Evolutionary conservation across 1,140 invertebrate genomes (phyloP).

Genomic region (Lysiphlebus fabarum): DNA sequence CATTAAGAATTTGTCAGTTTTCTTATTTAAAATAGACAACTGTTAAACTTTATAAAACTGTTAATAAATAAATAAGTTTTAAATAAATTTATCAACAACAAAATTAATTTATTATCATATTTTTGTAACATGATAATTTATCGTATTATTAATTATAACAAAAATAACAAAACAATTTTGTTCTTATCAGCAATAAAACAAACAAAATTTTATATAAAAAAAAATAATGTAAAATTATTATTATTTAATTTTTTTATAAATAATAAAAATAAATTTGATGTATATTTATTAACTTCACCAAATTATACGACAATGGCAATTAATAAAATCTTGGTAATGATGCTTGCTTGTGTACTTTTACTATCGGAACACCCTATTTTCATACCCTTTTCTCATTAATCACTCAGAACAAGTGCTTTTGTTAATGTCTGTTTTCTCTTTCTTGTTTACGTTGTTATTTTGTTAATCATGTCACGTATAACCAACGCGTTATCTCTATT

Average conservation of each 20-base stretch:
- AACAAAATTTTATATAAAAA: no score
- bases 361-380: slow-evolving; percentile 30
- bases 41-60: neutral
- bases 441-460: slow-evolving; percentile 12
- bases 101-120: no score
- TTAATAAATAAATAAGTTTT: no score
- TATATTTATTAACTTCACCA: slow-evolving; percentile 29
- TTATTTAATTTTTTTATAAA: no score
- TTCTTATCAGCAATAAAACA: no score
- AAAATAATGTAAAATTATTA: no score
- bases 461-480: slow-evolving; percentile 23
- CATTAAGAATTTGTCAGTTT: slow-evolving; percentile 13
- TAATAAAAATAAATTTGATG: slow-evolving; percentile 9
- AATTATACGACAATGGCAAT: slow-evolving; percentile 54
- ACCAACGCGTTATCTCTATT: slow-evolving; percentile 15
- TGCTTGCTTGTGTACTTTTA: slow-evolving; percentile 18
- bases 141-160: no score
- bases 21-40: neutral
- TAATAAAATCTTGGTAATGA: slow-evolving; percentile 52
- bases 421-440: slow-evolving; percentile 37
- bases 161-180: no score
- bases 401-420: slow-evolving; percentile 54
- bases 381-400: slow-evolving; percentile 42
- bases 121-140: no score
- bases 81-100: no score